A percentile compares a stretch with the other conserved stretches of the same genome.
Evolutionary conservation across 2,888 invertebrate species (phyloP).

Genomic region (Sinohyriopsis cumingii): DNA sequence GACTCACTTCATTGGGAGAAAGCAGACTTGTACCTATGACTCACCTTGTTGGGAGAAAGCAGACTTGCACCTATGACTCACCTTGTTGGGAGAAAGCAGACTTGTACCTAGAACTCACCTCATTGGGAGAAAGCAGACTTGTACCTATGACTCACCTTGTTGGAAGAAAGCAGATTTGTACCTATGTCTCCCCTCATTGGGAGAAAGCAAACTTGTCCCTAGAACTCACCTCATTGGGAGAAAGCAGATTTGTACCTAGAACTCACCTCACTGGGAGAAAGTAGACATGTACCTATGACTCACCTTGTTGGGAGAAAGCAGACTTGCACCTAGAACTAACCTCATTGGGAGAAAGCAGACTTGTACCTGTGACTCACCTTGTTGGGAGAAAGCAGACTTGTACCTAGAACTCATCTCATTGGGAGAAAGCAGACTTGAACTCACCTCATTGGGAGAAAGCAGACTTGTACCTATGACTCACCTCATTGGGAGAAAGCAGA

Average conservation of each 20-base stretch:
- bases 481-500: too few relatives aligned
- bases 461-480: too few relatives aligned
- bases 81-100: conserved; percentile 57
- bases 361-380: conserved; percentile 43
- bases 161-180: conserved; percentile 30
- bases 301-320: too few relatives aligned
- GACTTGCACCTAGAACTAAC: conserved; percentile 35
- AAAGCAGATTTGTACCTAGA: conserved; percentile 45
- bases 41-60: conserved; percentile 51
- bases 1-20: conserved; percentile 47
- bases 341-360: conserved; percentile 42
- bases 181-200: conserved; percentile 43
- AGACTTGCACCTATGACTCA: conserved; percentile 21
- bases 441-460: too few relatives aligned
- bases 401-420: conserved; percentile 49
- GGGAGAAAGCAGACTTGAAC: conserved; percentile 53
- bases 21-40: conserved; percentile 16
- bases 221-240: conserved; percentile 56
- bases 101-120: conserved; percentile 32
- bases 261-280: too few relatives aligned
- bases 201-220: conserved; percentile 25
- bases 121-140: too few relatives aligned
- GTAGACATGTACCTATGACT: too few relatives aligned
- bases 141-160: conserved; percentile 41
- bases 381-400: conserved; percentile 31